phyloP scores from a whole-genome alignment of 2,888 invertebrate genomes.

The Eristalis arbustorum region DNA sequence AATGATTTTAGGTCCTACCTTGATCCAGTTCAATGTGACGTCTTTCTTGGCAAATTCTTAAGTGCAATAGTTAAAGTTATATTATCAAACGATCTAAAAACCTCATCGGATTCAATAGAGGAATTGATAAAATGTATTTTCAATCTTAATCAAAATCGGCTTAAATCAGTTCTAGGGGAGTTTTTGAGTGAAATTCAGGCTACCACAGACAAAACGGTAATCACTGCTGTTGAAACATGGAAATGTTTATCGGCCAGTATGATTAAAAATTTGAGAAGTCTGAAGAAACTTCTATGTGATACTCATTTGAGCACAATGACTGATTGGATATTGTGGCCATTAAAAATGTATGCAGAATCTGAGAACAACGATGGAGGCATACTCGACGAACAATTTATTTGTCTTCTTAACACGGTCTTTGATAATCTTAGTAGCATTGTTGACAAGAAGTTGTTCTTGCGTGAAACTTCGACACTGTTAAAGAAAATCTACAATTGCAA shows the following conservation, averaged over 20 bases:
- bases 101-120: neutral
- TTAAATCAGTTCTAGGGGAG: slow-evolving; percentile 13
- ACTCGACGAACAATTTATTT: slow-evolving; percentile 75
- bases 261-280: slow-evolving; percentile 71
- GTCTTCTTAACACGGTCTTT: slow-evolving; percentile 5
- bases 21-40: neutral
- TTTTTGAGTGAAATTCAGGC: slow-evolving; percentile 16
- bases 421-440: slow-evolving; percentile 9
- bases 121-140: slow-evolving; percentile 27
- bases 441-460: slow-evolving; percentile 21
- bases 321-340: slow-evolving; percentile 77
- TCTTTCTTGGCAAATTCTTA: slow-evolving; percentile 15
- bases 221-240: slow-evolving; percentile 71
- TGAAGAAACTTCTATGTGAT: slow-evolving; percentile 15
- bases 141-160: neutral
- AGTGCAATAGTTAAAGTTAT: slow-evolving; percentile 7
- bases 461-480: slow-evolving; percentile 26
- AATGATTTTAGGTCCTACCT: neutral
- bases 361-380: slow-evolving; percentile 73
- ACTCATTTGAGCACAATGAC: slow-evolving; percentile 69
- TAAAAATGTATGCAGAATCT: slow-evolving; percentile 71
- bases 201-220: neutral
- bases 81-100: neutral
- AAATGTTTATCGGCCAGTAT: slow-evolving; percentile 73
- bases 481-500: slow-evolving; percentile 29